These are phyloP conservation scores for Hyperopisus bebe DNA, from an alignment of 2,113 vertebrate genomes.

Conservation along the genomic window DNA sequence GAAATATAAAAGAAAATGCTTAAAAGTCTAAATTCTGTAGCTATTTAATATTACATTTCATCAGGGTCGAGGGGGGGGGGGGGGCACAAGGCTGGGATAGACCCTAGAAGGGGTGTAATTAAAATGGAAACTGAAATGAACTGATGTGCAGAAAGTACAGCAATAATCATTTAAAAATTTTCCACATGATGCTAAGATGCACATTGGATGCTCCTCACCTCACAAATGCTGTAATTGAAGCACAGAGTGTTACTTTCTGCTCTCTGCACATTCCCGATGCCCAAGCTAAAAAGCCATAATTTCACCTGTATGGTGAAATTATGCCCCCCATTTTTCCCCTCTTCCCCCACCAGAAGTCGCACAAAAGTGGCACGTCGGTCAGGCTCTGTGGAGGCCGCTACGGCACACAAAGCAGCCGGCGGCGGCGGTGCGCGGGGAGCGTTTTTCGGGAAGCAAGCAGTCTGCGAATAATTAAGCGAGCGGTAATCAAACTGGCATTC, in stretches of 20 bases:
- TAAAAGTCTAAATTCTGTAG: neutral
- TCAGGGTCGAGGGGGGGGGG: neutral
- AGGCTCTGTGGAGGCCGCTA: neutral
- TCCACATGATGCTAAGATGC: neutral
- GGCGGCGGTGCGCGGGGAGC: neutral
- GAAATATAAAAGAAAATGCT: neutral
- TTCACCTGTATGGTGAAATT: neutral
- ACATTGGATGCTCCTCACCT: neutral
- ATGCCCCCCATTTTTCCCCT: neutral
- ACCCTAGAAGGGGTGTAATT: neutral
- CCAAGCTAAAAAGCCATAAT: neutral
- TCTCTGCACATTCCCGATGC: neutral
- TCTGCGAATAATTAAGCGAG: neutral
- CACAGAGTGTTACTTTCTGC: neutral
- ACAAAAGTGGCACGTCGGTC: neutral
- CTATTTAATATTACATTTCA: neutral
- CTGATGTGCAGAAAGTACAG: neutral
- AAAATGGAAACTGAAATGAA: neutral
- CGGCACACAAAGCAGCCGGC: neutral
- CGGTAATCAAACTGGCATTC: constrained; percentile 19
- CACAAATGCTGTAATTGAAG: neutral
- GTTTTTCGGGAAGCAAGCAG: neutral
- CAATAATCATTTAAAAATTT: neutral
- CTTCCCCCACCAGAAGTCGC: neutral
- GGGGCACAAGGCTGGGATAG: neutral